Percentiles rank a stretch among this genome's conserved stretches.
These are phyloP conservation scores for Nycticryphes semicollaris DNA, from an alignment of 2,113 vertebrate species.

Conservation along the genomic window DNA sequence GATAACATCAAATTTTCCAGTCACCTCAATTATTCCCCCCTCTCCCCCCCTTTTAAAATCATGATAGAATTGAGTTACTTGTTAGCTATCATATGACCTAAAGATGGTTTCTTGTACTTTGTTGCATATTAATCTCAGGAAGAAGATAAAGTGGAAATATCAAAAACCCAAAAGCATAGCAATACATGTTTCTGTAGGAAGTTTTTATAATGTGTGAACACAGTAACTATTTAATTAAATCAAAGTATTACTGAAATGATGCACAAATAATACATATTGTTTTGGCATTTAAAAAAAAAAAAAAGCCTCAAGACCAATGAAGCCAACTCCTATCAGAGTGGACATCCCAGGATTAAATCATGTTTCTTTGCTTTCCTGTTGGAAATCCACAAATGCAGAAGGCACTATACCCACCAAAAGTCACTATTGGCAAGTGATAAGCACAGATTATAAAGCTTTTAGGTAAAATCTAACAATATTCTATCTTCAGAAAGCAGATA, in stretches of 20 bases:
- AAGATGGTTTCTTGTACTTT: neutral
- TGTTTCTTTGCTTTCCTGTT: neutral
- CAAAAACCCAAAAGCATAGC: neutral
- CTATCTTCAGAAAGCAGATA: neutral
- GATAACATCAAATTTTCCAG: neutral
- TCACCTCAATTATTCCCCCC: neutral
- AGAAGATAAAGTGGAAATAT: neutral
- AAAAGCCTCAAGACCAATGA: neutral
- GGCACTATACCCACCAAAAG: neutral
- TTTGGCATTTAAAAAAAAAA: neutral
- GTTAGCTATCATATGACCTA: neutral
- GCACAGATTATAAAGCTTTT: neutral
- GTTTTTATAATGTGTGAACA: neutral
- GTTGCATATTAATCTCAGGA: neutral
- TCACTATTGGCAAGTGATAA: neutral
- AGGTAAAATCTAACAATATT: neutral
- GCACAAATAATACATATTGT: neutral
- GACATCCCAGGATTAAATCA: neutral
- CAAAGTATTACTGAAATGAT: neutral
- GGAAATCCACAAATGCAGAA: neutral
- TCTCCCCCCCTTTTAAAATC: neutral
- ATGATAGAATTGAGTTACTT: neutral
- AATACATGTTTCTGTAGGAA: neutral
- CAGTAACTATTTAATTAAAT: neutral
- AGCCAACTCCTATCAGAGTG: neutral